Percentiles rank a stretch among this genome's conserved stretches.
Conservation (phyloP, 23 tunicate genomes). For the Diplosoma virens region DNA sequence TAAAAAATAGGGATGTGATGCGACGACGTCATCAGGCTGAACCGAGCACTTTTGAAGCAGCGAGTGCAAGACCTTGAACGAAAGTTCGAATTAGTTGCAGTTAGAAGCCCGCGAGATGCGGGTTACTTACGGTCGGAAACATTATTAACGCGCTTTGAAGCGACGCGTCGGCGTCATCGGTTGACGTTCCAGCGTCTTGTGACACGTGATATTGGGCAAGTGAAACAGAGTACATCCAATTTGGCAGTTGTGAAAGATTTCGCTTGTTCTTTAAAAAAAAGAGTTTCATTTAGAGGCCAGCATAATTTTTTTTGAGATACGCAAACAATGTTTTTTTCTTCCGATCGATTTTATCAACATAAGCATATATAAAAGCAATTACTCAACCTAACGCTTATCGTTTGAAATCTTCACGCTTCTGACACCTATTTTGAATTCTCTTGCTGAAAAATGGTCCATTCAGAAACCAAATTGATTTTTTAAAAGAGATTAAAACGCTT, state of each 20-base stretch:
- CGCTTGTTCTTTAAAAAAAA: constrained; percentile 29
- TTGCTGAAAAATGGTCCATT: too few species aligned
- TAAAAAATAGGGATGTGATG: constrained; percentile 34
- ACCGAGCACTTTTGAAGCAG: constrained; percentile 78
- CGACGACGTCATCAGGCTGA: constrained; percentile 56
- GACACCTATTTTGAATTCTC: too few species aligned
- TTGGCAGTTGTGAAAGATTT: constrained; percentile 71
- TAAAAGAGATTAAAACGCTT: too few species aligned
- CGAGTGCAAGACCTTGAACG: not conserved
- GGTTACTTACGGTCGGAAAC: constrained; percentile 79
- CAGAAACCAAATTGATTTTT: too few species aligned
- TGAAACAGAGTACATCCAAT: constrained; percentile 79
- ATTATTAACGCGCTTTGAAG: constrained; percentile 62
- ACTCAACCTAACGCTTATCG: too few species aligned
- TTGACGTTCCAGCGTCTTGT: not conserved
- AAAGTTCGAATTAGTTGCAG: not conserved
- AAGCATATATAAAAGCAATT: too few species aligned
- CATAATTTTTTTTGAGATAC: not conserved
- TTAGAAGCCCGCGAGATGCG: not conserved
- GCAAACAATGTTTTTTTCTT: not conserved
- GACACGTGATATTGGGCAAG: constrained; percentile 57
- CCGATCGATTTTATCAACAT: too few species aligned
- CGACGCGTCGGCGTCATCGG: constrained; percentile 41
- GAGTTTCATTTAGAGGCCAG: not conserved
- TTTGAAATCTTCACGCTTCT: too few species aligned